Conservation (phyloP, 1,140 invertebrate genomes). For the Zaprionus ghesquierei region DNA sequence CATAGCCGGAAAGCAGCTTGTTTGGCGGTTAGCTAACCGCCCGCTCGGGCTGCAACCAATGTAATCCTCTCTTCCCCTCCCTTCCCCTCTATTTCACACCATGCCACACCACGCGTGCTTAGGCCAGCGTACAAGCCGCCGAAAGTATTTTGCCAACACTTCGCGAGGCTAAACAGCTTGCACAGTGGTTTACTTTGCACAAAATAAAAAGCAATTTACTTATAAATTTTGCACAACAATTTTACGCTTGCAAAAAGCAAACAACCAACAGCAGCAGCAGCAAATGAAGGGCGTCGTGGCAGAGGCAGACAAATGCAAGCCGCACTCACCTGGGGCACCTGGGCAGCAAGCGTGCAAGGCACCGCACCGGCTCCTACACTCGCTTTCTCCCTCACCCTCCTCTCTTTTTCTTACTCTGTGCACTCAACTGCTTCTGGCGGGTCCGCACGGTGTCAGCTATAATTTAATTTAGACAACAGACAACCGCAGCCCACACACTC, state of each 20-base stretch:
- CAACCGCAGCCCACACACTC: constrained; percentile 17
- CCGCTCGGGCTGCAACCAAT: neutral
- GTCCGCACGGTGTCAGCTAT: constrained; percentile 42
- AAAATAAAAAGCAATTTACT: constrained; percentile 54
- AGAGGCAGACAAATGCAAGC: constrained; percentile 37
- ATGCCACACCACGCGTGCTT: neutral
- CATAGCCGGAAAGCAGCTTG: neutral
- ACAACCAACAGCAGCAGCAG: neutral
- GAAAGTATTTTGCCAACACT: constrained; percentile 53
- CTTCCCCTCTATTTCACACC: neutral
- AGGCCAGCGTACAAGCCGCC: constrained; percentile 19
- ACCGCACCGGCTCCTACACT: neutral
- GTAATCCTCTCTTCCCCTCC: neutral
- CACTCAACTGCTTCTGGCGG: neutral
- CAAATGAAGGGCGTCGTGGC: neutral
- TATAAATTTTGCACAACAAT: constrained; percentile 53
- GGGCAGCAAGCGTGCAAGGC: neutral
- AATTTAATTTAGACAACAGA: constrained; percentile 57
- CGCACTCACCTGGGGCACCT: constrained; percentile 8
- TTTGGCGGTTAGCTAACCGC: neutral
- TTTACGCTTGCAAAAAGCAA: constrained; percentile 22
- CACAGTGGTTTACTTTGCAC: constrained; percentile 41
- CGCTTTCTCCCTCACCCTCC: neutral
- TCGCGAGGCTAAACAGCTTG: constrained; percentile 49
- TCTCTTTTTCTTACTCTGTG: neutral